Evolutionary conservation across 2,113 vertebrate genomes (phyloP), one percentile per base, ranked within the genome.

Genomic region (Nannobrachium achirus): DNA sequence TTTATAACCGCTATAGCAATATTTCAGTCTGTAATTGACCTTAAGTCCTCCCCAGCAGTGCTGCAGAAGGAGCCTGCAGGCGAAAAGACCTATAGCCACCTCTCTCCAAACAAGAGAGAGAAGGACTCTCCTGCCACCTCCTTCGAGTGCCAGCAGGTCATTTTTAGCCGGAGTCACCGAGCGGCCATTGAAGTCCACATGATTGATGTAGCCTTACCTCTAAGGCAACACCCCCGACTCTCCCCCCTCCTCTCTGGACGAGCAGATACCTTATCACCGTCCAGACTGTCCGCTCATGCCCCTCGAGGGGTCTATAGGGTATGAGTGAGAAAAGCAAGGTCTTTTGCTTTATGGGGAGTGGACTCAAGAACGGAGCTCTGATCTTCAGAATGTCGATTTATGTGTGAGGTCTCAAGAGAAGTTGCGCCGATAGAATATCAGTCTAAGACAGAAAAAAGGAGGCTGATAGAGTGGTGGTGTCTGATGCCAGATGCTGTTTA

Each of bases 171-270:
- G 59, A 74, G 62, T 63, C 71, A 39, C 61, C 48, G 80, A 68
- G 74, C 13, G 19, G 70, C 80, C 66, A 58, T 62, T 78, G 73
- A 60, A 69, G 71, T 71, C 72, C 78, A 10, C 56, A 63, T 87
- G 83, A 88, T 79, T 87, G 88, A 90, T 84, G 81, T 56, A 41
- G 59, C 73, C 76, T 86, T 84, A 78, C 88, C 80, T 78, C 80
- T 78, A 69, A 58, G 72, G 46, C 83, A 85, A 80, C 25, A 33
- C 79, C 88, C 83, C 38, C 15, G 66, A 71, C 25, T 63, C 64
- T 16, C 63, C 49, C 16, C 39, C 20, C 59, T 3, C 33, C 78
- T 79, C 25, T 33, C 3, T 5, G 6, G 86, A 88, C 80, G 78
- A 86, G 70, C 69, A 74, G 81, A 82, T 86, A 85, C 82, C 89